Percentiles rank a stretch among this genome's conserved stretches.
Conservation (phyloP, 2,797 vertebrate species). For the Clarias fuscus region DNA sequence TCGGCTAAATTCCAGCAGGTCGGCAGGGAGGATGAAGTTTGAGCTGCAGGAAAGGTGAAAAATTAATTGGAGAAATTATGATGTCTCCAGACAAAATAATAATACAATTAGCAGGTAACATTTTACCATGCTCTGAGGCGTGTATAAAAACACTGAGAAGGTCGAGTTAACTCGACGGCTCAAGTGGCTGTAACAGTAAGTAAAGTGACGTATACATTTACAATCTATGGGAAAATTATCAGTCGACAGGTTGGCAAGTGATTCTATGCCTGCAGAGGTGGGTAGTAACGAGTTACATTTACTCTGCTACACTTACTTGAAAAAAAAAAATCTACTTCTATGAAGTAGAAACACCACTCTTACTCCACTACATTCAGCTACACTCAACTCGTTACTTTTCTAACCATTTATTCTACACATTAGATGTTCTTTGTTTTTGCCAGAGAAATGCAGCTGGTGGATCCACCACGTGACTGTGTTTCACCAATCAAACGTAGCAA, state of each 20-base stretch:
- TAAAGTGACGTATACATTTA: not conserved
- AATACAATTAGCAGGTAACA: not conserved
- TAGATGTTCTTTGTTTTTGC: too few relatives aligned
- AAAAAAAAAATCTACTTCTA: too few relatives aligned
- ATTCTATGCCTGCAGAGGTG: too few relatives aligned
- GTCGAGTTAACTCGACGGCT: not conserved
- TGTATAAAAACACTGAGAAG: not conserved
- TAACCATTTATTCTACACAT: too few relatives aligned
- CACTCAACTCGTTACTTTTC: too few relatives aligned
- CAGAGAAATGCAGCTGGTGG: too few relatives aligned
- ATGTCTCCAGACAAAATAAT: not conserved
- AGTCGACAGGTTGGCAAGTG: not conserved
- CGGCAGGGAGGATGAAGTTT: slow-evolving; percentile 88
- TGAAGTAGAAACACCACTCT: too few relatives aligned
- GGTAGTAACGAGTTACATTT: too few relatives aligned
- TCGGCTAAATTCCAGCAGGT: slow-evolving; percentile 83
- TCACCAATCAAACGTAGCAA: too few relatives aligned
- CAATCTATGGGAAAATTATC: not conserved
- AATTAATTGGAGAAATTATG: not conserved
- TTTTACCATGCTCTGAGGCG: not conserved
- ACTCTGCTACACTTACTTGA: too few relatives aligned
- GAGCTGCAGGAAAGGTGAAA: slow-evolving; percentile 72
- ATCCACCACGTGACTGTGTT: too few relatives aligned
- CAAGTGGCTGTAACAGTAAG: not conserved
- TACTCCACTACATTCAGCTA: too few relatives aligned